These are phyloP conservation scores for Erynnis tages DNA, from an alignment of 2,888 invertebrate genomes.

Conservation along the genomic window DNA sequence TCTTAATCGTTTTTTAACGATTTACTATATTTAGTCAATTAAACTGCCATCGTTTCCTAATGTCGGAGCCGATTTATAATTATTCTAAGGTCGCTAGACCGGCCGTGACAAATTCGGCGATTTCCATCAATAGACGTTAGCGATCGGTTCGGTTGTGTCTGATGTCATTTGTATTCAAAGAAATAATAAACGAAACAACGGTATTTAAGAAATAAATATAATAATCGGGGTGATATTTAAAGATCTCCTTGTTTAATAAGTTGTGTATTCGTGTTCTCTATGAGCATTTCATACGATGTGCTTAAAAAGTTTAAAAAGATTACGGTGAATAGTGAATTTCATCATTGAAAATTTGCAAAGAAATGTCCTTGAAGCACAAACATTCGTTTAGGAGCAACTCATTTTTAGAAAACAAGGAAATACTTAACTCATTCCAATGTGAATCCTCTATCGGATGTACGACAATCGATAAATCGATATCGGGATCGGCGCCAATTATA, in stretches of 20 bases:
- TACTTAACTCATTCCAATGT: neutral
- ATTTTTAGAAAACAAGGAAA: neutral
- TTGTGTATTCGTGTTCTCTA: neutral
- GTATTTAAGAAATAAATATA: neutral
- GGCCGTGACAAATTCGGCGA: slow-evolving; percentile 14
- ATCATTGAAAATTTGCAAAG: neutral
- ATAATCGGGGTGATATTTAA: neutral
- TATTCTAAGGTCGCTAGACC: slow-evolving; percentile 27
- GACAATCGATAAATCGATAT: neutral
- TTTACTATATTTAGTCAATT: slow-evolving; percentile 28
- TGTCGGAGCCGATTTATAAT: slow-evolving; percentile 24
- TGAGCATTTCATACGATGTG: neutral
- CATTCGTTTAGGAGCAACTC: slow-evolving; percentile 39
- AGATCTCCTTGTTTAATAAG: neutral
- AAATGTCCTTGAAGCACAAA: slow-evolving; percentile 44
- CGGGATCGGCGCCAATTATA: neutral
- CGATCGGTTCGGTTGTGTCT: slow-evolving; percentile 29
- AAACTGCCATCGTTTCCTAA: slow-evolving; percentile 29
- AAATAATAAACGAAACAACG: slow-evolving; percentile 7
- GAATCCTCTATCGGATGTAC: neutral
- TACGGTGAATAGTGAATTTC: neutral
- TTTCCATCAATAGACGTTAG: slow-evolving; percentile 22
- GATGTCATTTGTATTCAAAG: neutral
- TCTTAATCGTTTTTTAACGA: slow-evolving; percentile 55
- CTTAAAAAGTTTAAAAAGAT: neutral